phyloP scores from a whole-genome alignment of 1,140 invertebrate genomes.

The Bombus confusus region DNA sequence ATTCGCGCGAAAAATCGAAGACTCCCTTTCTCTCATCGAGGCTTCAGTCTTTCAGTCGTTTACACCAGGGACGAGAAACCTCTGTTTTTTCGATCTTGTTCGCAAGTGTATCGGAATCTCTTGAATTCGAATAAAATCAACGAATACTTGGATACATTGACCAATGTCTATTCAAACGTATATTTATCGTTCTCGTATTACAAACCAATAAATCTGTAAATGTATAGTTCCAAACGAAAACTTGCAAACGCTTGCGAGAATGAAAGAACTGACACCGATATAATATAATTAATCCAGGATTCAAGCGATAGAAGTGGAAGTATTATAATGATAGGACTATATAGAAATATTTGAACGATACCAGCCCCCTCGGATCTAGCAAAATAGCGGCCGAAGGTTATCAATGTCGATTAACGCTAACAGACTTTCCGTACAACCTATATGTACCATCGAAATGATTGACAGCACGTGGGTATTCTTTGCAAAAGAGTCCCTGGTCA shows the following conservation, averaged over 20 bases:
- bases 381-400: neutral
- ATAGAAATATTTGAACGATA: conserved; percentile 4
- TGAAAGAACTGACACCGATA: neutral
- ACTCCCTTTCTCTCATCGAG: conserved; percentile 49
- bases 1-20: conserved; percentile 57
- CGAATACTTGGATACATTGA: neutral
- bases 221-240: neutral
- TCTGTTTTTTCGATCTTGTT: conserved; percentile 7
- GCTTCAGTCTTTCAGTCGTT: conserved; percentile 68
- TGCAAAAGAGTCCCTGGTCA: conserved; percentile 25
- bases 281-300: neutral
- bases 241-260: neutral
- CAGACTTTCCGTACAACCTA: conserved; percentile 5
- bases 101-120: neutral
- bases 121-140: neutral
- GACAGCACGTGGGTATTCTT: neutral
- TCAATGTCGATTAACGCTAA: conserved; percentile 4
- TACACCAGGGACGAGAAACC: conserved; percentile 45
- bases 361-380: neutral
- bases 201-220: neutral
- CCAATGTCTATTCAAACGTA: neutral
- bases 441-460: neutral
- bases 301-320: neutral
- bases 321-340: neutral
- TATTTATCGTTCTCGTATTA: neutral